A percentile compares a stretch with the other conserved stretches of the same genome.
Evolutionary conservation across 2,113 vertebrate genomes (phyloP).

Genomic region (Malurus cyaneus): DNA sequence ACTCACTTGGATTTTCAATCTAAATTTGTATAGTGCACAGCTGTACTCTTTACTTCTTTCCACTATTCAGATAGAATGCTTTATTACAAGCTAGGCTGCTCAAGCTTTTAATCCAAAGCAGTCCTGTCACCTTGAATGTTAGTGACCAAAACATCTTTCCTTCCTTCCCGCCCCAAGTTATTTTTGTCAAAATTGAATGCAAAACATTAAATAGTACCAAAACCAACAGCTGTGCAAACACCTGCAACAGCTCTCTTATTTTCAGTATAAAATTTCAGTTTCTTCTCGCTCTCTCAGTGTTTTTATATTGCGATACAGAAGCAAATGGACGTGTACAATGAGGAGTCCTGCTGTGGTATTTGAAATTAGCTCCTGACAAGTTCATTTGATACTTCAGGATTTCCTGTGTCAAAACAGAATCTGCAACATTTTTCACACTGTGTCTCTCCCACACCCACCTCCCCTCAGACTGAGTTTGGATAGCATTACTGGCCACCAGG

Average conservation of each 20-base stretch:
- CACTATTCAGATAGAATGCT: background rate
- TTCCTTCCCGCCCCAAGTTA: background rate
- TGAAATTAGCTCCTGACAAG: background rate
- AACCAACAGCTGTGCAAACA: background rate
- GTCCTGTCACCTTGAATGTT: background rate
- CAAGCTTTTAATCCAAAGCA: background rate
- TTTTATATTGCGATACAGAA: background rate
- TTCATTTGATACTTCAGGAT: background rate
- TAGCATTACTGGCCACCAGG: background rate
- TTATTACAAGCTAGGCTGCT: background rate
- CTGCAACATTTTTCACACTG: accelerated
- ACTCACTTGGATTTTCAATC: background rate
- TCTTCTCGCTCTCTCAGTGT: background rate
- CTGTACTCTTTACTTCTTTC: background rate
- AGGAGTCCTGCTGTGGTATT: background rate
- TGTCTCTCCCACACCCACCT: accelerated
- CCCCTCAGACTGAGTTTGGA: background rate
- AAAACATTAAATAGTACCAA: background rate
- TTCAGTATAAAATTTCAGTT: background rate
- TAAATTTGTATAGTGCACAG: background rate
- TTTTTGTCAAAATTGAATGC: background rate
- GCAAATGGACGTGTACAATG: background rate
- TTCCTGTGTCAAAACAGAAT: background rate
- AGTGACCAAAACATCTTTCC: background rate
- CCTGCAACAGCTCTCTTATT: background rate